Conservation (phyloP, 2,113 vertebrate species). For the Chaetura pelagica region DNA sequence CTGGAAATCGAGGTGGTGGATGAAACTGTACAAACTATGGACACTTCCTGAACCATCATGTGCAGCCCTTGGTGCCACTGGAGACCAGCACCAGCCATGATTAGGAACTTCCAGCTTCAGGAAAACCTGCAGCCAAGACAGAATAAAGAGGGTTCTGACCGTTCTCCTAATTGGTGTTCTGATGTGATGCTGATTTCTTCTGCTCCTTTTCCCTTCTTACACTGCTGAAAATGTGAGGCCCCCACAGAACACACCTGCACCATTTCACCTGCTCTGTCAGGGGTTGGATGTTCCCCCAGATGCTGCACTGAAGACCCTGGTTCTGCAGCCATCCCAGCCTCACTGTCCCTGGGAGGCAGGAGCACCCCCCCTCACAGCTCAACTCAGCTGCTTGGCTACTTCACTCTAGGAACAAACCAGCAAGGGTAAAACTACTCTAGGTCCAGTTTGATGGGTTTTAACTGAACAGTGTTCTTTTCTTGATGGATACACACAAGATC, state of each 20-base stretch:
- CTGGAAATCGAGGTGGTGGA: slow-evolving; percentile 82
- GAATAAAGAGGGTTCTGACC: slow-evolving; percentile 50
- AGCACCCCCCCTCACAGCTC: too few species aligned
- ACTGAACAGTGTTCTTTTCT: neutral
- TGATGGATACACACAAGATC: neutral
- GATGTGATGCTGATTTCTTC: neutral
- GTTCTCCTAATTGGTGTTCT: neutral
- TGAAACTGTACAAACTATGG: slow-evolving; percentile 83
- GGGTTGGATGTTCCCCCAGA: too few species aligned
- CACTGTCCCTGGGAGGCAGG: neutral
- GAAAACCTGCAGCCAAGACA: accelerated
- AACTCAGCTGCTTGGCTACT: neutral
- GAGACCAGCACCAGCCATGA: accelerated
- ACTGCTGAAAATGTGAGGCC: too few species aligned
- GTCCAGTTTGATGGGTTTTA: accelerated
- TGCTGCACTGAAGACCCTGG: too few species aligned
- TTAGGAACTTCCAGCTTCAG: neutral
- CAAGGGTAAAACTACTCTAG: neutral
- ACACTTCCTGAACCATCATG: slow-evolving; percentile 72
- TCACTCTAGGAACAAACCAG: neutral
- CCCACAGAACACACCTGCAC: too few species aligned
- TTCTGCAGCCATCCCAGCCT: too few species aligned
- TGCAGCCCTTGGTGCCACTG: accelerated
- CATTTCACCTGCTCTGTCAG: too few species aligned
- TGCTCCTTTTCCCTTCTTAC: neutral